Conservation (phyloP, 2,888 invertebrate genomes). For the Balanococcus diminutus region DNA sequence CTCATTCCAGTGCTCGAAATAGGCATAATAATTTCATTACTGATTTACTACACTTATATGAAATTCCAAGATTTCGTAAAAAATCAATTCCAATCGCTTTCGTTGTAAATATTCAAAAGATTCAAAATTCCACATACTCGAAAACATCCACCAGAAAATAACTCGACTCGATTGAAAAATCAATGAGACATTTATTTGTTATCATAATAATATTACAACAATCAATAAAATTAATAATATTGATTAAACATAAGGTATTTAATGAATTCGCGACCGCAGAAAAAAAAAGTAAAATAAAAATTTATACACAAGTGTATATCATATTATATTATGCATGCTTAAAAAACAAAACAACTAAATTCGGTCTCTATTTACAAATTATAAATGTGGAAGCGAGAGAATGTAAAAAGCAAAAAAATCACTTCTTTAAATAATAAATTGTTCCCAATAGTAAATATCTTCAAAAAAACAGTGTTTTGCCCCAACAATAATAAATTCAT, state of each 20-base stretch:
- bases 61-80: no score
- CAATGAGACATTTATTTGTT: slow-evolving; percentile 52
- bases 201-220: slow-evolving; percentile 51
- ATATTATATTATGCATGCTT: slow-evolving; percentile 30
- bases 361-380: slow-evolving; percentile 19
- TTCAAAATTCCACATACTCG: no score
- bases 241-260: slow-evolving; percentile 28
- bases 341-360: slow-evolving; percentile 11
- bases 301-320: slow-evolving; percentile 32
- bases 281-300: slow-evolving; percentile 29
- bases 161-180: background rate
- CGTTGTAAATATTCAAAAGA: no score
- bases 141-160: no score
- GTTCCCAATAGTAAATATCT: slow-evolving; percentile 44
- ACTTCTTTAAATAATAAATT: slow-evolving; percentile 41
- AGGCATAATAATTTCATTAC: no score
- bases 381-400: slow-evolving; percentile 31
- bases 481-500: slow-evolving; percentile 17
- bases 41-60: no score
- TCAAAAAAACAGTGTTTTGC: slow-evolving; percentile 11
- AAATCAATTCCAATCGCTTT: no score
- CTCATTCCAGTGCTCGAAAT: no score
- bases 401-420: slow-evolving; percentile 37
- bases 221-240: slow-evolving; percentile 47
- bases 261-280: slow-evolving; percentile 34